Conservation (phyloP, 64 coral and sea anemone genomes). For the Acropora yongei region DNA sequence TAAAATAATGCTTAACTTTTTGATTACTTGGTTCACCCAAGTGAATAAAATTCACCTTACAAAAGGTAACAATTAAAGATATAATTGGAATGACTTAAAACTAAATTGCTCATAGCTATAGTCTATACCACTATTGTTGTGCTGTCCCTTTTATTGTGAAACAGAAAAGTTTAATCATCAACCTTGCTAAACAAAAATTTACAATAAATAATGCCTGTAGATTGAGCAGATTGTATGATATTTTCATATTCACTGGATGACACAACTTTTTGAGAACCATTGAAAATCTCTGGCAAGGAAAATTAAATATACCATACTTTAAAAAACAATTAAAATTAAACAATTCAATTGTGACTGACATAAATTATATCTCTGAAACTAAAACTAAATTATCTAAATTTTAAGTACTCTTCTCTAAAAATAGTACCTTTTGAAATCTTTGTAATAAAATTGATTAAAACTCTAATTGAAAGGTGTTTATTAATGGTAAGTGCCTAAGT, state of each 20-base stretch:
- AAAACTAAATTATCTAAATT: neutral
- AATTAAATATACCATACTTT: neutral
- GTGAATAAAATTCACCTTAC: neutral
- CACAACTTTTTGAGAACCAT: neutral
- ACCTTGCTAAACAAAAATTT: too few relatives aligned
- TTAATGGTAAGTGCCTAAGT: neutral
- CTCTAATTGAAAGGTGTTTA: too few relatives aligned
- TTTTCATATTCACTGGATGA: neutral
- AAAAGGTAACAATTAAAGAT: neutral
- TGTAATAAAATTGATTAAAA: neutral
- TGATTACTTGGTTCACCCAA: neutral
- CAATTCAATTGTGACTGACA: neutral
- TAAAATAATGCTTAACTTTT: conserved; percentile 25
- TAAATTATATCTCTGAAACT: neutral
- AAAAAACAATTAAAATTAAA: neutral
- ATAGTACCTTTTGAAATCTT: neutral
- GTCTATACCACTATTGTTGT: too few relatives aligned
- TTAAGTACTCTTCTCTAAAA: neutral
- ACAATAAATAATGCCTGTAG: too few relatives aligned
- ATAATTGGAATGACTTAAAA: too few relatives aligned
- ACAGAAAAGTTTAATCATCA: too few relatives aligned
- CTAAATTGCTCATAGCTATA: too few relatives aligned
- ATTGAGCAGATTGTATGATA: too few relatives aligned
- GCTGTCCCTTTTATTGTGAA: too few relatives aligned
- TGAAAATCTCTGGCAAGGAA: neutral